Base-by-base conservation (phyloP, 2,888 invertebrate species). In the Xestia rhomboidea region DNA sequence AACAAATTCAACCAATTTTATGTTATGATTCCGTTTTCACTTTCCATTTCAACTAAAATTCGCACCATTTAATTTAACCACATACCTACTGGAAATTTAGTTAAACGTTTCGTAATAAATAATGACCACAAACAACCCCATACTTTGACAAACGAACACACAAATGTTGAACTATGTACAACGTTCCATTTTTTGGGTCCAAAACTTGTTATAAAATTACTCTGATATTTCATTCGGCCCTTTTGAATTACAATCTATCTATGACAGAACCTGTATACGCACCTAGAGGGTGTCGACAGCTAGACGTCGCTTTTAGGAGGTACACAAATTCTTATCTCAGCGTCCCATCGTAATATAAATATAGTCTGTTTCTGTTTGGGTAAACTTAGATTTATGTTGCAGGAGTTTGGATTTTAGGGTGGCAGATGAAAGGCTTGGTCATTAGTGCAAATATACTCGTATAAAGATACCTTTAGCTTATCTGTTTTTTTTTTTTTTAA, bases 281-380 rank as follows among this genome's bases (percentile, higher is more conserved):
- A 63, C 51, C 46, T 46, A 63, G 30, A 74, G 49, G n/a, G 46
- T 41, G 82, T 69, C 54, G 54, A 77, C 79, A 62, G 64, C 62
- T 68, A 62, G 64, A 75, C 54, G 24, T 54, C 78, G 49, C 68
- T 57, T 73, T 76, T 76, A 71, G 63, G n/a, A 77, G 44, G 63
- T 70, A 77, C 38, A 80, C 73, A 77, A 83, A 67, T 66, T 34
- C 73, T 79, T 82, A 85, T 85, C 85, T 63, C 30, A n/a, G 34
- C 24, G 74, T 77, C 85, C 78, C 76, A 83, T 85, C 81, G 49
- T 70, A 71, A 78, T 68, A 71, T 78, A 73, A 78, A 79, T 76
- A 83, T 70, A 62, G 75, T n/a, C 49, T 49, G 79, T 76, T 69
- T 76, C 68, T 62, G 18, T 73, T 73, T 44, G 24, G 41, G 6